phyloP scores from a whole-genome alignment of 2,797 vertebrate species.

The Enteromius fasciolatus region DNA sequence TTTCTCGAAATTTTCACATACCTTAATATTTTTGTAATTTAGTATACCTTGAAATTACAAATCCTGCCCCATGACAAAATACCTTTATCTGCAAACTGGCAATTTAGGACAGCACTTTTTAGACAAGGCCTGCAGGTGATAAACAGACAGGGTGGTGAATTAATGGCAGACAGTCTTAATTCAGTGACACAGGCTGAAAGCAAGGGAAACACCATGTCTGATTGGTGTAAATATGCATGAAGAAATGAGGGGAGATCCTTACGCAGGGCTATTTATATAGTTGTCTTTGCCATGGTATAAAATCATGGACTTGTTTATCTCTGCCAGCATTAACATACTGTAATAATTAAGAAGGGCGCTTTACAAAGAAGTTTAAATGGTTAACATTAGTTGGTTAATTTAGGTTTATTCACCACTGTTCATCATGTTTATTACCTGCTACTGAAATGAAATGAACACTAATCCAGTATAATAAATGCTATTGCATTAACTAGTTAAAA shows the following conservation, averaged over 20 bases:
- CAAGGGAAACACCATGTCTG: not conserved
- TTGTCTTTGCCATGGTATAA: not conserved
- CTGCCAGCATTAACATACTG: not conserved
- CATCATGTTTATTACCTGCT: too few species aligned
- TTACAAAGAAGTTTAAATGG: not conserved
- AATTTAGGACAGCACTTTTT: conserved; percentile 47
- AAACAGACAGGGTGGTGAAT: conserved; percentile 53
- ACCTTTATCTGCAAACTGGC: conserved; percentile 51
- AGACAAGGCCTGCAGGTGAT: conserved; percentile 54
- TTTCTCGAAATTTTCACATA: conserved; percentile 32
- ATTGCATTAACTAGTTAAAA: not conserved
- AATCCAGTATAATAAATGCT: not conserved
- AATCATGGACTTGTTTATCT: not conserved
- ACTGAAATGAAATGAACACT: too few species aligned
- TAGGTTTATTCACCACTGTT: not conserved
- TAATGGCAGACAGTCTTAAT: conserved; percentile 49
- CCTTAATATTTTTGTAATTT: conserved; percentile 56
- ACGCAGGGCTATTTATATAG: not conserved
- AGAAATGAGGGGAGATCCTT: conserved; percentile 10
- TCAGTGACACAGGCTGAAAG: conserved; percentile 32
- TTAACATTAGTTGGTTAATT: not conserved
- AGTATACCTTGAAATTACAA: conserved; percentile 59
- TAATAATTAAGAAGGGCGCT: not conserved
- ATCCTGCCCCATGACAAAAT: conserved; percentile 59
- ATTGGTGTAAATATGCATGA: conserved; percentile 34